Conservation (phyloP, 37 sponge, comb jelly and placozoan species). For the Agelas oroides region DNA sequence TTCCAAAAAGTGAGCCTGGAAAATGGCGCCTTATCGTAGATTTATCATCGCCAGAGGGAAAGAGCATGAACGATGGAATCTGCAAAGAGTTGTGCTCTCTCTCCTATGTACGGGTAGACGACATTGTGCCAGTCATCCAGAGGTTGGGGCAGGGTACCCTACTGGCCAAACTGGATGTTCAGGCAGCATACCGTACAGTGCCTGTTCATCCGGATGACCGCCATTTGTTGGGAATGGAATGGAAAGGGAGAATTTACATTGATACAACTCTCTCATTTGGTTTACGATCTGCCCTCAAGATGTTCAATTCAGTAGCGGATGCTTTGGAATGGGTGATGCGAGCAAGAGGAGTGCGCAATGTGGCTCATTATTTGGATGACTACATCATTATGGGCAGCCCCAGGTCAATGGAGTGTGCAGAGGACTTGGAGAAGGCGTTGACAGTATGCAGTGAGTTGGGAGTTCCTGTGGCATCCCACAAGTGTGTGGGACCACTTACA, state of each 20-base stretch:
- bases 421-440: background rate
- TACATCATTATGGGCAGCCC: background rate
- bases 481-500: slow-evolving; percentile 11
- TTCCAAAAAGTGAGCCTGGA: slow-evolving; percentile 6
- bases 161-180: slow-evolving; percentile 34
- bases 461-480: slow-evolving; percentile 3
- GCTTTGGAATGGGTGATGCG: background rate
- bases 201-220: slow-evolving; percentile 44
- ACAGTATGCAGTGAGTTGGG: background rate
- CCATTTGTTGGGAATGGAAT: slow-evolving; percentile 17
- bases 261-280: no score
- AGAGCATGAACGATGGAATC: slow-evolving; percentile 31
- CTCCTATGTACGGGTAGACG: slow-evolving; percentile 10
- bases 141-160: background rate
- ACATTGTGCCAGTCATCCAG: background rate
- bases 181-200: slow-evolving; percentile 33
- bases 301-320: slow-evolving; percentile 18
- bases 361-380: slow-evolving; percentile 13
- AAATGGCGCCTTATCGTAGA: slow-evolving; percentile 7
- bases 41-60: background rate
- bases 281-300: background rate
- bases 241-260: background rate
- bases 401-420: background rate
- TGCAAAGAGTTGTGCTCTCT: slow-evolving; percentile 13
- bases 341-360: background rate